Evolutionary conservation across 2,888 invertebrate genomes (phyloP).

Genomic region (Cheilosia impressa): DNA sequence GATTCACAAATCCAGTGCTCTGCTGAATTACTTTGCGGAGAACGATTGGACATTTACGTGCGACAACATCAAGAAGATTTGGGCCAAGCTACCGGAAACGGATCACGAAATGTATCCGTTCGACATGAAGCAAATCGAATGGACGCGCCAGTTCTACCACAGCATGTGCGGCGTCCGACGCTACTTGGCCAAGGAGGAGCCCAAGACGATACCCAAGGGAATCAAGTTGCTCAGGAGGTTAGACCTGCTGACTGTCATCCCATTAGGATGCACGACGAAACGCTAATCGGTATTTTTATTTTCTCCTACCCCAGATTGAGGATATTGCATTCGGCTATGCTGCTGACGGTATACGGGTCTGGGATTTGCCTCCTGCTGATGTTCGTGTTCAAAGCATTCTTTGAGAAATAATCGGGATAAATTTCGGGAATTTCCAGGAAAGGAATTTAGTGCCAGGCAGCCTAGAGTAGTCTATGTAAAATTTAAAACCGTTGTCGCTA

Average conservation of each 20-base stretch:
- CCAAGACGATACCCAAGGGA: conserved; percentile 87
- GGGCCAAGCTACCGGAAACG: conserved; percentile 81
- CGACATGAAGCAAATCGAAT: conserved; percentile 88
- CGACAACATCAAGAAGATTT: conserved; percentile 84
- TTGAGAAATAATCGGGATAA: conserved; percentile 64
- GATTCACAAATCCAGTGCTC: conserved; percentile 90
- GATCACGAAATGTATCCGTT: conserved; percentile 88
- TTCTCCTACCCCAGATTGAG: conserved; percentile 76
- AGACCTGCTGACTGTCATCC: conserved; percentile 22
- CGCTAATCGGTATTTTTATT: conserved; percentile 26
- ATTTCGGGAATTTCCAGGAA: conserved; percentile 49
- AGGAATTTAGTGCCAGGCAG: conserved; percentile 71
- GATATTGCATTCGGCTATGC: conserved; percentile 78
- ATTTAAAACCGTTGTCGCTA: conserved; percentile 7
- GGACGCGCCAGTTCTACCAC: conserved; percentile 84
- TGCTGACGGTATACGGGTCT: conserved; percentile 76
- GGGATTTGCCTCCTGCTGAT: conserved; percentile 69
- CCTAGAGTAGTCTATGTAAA: conserved; percentile 62
- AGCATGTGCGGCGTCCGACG: conserved; percentile 90
- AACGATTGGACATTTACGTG: conserved; percentile 90
- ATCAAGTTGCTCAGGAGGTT: conserved; percentile 86
- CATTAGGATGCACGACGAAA: conserved; percentile 26
- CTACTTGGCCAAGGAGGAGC: conserved; percentile 91
- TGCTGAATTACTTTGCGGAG: conserved; percentile 90
- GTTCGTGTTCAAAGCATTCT: conserved; percentile 73